Evolutionary conservation across 2,797 vertebrate genomes (phyloP), one percentile per base, ranked within the genome.

Genomic region (Ispidina lecontei): DNA sequence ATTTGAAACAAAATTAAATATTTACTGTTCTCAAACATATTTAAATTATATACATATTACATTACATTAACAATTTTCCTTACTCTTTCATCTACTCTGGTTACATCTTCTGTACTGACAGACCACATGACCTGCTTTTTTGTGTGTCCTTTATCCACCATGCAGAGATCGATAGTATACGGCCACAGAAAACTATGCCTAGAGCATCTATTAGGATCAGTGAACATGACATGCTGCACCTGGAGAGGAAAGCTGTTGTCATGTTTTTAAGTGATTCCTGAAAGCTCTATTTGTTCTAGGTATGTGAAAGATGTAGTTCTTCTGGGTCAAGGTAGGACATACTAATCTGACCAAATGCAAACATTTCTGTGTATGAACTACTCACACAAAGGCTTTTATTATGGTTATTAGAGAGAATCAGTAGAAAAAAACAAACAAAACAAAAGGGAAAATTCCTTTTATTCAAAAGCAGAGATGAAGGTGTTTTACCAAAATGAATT

Each of bases 131-230:
- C 10, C 33, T 75, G 6, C 8, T 75, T 87, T 51, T 47, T 6
- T 84, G 14, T 4, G 14, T 59, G 2, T 64, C 10, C 41, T 35
- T 1, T 51, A 37, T 55, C 12, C 12, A 54, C 10, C 18, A 51
- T 0, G 0, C 3, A 65, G 28, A 52, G 33, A 58, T 22, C 7
- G 56, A 52, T n/a, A 82, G 33, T 47, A 37, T 1, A 1, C 5
- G 39, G 9, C 4, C 69, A 25, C 4, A 18, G 60, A 69, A 62
- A 37, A 54, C 4, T 83, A 8, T 1, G 4, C 4, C 10, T 10
- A 69, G 39, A 90, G 3, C 7, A 33, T 2, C 12, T 21, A 6
- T 16, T 29, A 59, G 22, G 4, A 58, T 52, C 10, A 47, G 26
- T 7, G 4, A 67, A 9, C 37, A 68, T 4, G 14, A 60, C 10